These are phyloP conservation scores for Barnardius zonarius DNA, from an alignment of 2,113 vertebrate genomes.

Conservation along the genomic window DNA sequence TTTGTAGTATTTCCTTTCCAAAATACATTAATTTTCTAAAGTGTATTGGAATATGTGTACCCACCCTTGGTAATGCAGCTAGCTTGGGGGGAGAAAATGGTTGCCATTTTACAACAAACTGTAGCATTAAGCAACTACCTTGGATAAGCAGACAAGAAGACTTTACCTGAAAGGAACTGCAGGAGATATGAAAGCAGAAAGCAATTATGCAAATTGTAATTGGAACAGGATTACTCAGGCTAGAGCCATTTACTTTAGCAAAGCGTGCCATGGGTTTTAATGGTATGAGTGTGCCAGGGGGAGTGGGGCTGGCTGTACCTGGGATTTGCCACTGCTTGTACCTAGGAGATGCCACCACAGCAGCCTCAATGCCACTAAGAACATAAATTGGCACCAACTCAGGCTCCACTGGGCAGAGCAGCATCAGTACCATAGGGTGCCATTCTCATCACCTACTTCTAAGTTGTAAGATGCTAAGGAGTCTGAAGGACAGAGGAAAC, in stretches of 20 bases:
- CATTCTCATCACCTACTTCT: background rate
- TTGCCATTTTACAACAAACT: background rate
- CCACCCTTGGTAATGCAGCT: constrained; percentile 27
- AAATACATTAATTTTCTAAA: background rate
- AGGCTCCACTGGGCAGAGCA: background rate
- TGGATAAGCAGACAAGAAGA: constrained; percentile 3
- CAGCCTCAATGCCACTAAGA: background rate
- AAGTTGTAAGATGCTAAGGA: too few species aligned
- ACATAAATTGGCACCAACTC: background rate
- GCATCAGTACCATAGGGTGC: background rate
- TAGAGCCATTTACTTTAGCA: constrained; percentile 22
- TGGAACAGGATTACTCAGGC: constrained; percentile 54
- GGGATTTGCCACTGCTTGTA: constrained; percentile 34
- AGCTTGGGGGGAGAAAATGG: background rate
- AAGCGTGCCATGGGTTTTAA: constrained; percentile 7
- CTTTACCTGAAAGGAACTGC: constrained; percentile 54
- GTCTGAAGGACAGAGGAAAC: background rate
- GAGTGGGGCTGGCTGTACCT: background rate
- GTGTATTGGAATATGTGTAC: background rate
- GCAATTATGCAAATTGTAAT: constrained; percentile 59
- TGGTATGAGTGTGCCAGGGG: constrained; percentile 11
- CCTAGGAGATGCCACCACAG: background rate
- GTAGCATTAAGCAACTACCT: constrained; percentile 27
- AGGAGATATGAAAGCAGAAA: constrained; percentile 54
- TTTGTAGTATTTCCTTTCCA: background rate